Percentiles rank a stretch among this genome's conserved stretches.
Conservation (phyloP, 2,797 vertebrate species). For the Pitangus sulphuratus region DNA sequence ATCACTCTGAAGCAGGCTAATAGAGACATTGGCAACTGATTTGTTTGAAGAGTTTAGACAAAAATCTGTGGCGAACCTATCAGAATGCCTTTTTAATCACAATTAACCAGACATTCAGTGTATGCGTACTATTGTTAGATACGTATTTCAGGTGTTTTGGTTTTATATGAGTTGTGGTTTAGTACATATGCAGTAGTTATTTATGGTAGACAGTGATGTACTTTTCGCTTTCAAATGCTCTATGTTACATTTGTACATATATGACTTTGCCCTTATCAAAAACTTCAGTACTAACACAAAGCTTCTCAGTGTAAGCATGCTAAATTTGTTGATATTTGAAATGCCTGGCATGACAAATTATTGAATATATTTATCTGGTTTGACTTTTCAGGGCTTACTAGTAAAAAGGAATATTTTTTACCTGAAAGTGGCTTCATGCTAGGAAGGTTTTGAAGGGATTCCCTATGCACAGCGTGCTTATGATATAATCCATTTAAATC, state of each 20-base stretch:
- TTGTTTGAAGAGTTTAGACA: not conserved
- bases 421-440: not conserved
- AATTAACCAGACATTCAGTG: not conserved
- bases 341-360: not conserved
- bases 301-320: not conserved
- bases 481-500: slow-evolving; percentile 8
- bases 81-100: not conserved
- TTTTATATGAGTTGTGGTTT: not conserved
- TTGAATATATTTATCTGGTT: not conserved
- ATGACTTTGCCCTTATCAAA: not conserved
- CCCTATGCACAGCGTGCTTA: not conserved
- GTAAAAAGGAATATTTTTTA: not conserved
- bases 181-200: not conserved
- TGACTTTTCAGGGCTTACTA: not conserved
- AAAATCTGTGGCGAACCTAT: not conserved
- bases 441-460: not conserved
- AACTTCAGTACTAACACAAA: not conserved
- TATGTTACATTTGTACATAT: not conserved
- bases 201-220: not conserved
- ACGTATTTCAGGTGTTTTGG: not conserved
- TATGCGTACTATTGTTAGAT: not conserved
- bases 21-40: not conserved
- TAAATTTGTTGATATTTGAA: not conserved
- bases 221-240: not conserved
- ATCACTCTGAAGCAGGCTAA: not conserved